These are phyloP conservation scores for Aleiodes testaceus DNA, from an alignment of 2,888 invertebrate genomes.

Conservation along the genomic window DNA sequence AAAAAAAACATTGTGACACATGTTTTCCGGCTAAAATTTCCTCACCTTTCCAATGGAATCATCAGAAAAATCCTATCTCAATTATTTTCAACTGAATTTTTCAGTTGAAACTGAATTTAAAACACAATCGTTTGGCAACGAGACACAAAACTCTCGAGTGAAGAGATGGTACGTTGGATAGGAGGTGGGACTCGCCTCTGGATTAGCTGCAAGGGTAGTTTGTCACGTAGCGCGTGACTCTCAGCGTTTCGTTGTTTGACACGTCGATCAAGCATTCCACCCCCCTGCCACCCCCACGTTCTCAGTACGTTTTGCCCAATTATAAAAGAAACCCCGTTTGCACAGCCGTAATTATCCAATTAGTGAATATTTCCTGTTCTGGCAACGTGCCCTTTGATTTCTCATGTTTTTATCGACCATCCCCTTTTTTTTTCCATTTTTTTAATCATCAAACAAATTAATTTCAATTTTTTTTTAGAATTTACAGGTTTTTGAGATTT, in stretches of 20 bases:
- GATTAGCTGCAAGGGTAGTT: conserved; percentile 72
- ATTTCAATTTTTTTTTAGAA: too few species aligned
- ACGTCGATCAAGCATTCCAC: conserved; percentile 63
- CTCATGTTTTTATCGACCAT: conserved; percentile 2
- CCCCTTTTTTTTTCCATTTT: too few species aligned
- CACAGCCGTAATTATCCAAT: conserved; percentile 72
- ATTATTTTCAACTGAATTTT: too few species aligned
- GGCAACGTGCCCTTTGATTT: conserved; percentile 38
- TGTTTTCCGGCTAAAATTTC: too few species aligned
- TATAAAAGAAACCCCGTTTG: conserved; percentile 64
- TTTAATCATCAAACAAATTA: too few species aligned
- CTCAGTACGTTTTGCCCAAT: conserved; percentile 68
- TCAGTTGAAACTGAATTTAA: too few species aligned
- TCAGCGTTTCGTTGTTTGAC: conserved; percentile 70
- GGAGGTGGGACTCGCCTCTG: conserved; percentile 37
- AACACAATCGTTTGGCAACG: conserved; percentile 8
- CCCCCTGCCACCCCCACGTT: neutral
- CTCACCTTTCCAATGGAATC: too few species aligned
- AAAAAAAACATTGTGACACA: too few species aligned
- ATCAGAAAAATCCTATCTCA: too few species aligned
- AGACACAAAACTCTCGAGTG: conserved; percentile 23
- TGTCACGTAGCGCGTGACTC: conserved; percentile 72
- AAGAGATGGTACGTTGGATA: conserved; percentile 18
- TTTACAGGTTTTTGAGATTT: too few species aligned
- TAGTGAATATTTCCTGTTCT: conserved; percentile 64